These are phyloP conservation scores for Bothrops alternatus DNA, from an alignment of 2,797 vertebrate genomes.

Conservation along the genomic window DNA sequence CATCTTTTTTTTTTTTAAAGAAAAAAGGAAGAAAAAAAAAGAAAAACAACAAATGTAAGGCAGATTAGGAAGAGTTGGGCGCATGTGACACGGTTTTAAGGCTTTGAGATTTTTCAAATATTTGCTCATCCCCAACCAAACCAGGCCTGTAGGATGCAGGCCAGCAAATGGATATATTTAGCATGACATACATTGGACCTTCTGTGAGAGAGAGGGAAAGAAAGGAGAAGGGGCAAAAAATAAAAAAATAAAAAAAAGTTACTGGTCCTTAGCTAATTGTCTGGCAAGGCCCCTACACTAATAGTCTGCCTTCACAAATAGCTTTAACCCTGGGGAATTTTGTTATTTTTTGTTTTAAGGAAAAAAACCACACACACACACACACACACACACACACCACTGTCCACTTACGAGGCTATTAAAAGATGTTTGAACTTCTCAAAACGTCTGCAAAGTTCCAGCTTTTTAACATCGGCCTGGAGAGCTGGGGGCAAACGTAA, in stretches of 20 bases:
- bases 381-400: neutral
- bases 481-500: neutral
- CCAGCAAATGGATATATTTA: neutral
- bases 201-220: neutral
- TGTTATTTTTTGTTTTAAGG: neutral
- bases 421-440: conserved; percentile 29
- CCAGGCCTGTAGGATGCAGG: neutral
- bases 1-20: neutral
- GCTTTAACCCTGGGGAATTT: conserved; percentile 11
- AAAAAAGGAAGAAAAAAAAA: too few relatives aligned
- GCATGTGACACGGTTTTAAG: neutral
- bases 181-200: neutral
- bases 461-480: neutral
- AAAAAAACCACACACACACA: neutral
- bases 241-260: neutral
- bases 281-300: conserved; percentile 11
- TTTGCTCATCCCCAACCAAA: neutral
- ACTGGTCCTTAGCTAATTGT: neutral
- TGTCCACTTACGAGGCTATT: conserved; percentile 22
- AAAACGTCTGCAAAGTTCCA: neutral
- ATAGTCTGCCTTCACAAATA: neutral
- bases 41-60: neutral
- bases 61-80: neutral
- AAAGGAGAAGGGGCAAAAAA: neutral
- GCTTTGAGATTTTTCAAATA: neutral